Base-by-base conservation (phyloP, 2,888 invertebrate genomes). In the Chalcis sispes region DNA sequence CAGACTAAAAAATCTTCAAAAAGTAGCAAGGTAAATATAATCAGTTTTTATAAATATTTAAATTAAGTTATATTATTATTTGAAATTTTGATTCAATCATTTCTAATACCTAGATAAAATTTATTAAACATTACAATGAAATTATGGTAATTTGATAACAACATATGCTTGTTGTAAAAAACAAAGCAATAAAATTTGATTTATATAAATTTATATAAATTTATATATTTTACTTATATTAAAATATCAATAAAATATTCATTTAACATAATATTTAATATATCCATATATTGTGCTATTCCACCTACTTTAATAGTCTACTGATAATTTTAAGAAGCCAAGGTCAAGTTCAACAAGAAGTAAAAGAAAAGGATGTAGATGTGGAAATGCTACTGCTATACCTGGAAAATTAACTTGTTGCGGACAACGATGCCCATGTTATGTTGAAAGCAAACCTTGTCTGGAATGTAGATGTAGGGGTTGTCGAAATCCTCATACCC, bases 391-490 rank as follows among this genome's bases (percentile, higher is more conserved):
- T 0, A 96, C 97, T 0, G 93, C 95, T 0, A 94, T 94, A 20
- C 96, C 97, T 0, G 96, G 96, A 3, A 96, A 96, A 87, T 89
- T 97, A 54, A 97, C 97, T 0, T 98, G 98, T 86, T 96, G 97
- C 85, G 97, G 97, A 0, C 97, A 97, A 87, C 90, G 98, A 78
- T 98, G 98, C 89, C 96, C 97, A 0, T 98, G 98, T 89, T 98
- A 98, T 89, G 96, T 96, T 3, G 95, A 95, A 80, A 95, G 95
- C 80, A 95, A 95, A 87, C 94, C 96, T 0, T 98, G 98, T 86
- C 91, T 94, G 5, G 95, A 95, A 83, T 98, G 98, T 89, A 94
- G 95, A 87, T 98, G 98, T 89, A 92, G 95, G 85, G 97, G 97
- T 1, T 98, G 98, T 88, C 91, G 97, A 82, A 98, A 98, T 90